These are phyloP conservation scores for Cynaeus angustus DNA, from an alignment of 2,888 invertebrate genomes.

Conservation along the genomic window DNA sequence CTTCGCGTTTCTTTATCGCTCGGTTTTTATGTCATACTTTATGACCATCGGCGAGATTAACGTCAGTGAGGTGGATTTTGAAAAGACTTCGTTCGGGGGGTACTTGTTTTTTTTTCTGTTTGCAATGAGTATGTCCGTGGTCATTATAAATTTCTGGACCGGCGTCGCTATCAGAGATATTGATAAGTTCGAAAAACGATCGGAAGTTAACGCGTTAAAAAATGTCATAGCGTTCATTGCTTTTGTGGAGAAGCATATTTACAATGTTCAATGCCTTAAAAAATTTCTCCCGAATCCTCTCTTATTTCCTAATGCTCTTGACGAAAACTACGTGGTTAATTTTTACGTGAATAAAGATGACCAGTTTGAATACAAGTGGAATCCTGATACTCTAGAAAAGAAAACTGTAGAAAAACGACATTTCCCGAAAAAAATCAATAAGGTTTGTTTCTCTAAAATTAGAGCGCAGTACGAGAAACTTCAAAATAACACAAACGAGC, in stretches of 20 bases:
- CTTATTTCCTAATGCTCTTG: neutral
- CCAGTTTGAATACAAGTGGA: slow-evolving; percentile 2
- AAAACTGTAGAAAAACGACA: neutral
- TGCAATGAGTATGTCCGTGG: slow-evolving; percentile 19
- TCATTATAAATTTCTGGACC: slow-evolving; percentile 21
- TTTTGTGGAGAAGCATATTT: slow-evolving; percentile 10
- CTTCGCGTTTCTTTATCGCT: slow-evolving; percentile 8
- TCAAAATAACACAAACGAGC: neutral
- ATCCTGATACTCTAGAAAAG: neutral
- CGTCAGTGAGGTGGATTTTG: slow-evolving; percentile 5
- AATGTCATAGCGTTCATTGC: slow-evolving; percentile 8
- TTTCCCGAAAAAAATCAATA: slow-evolving; percentile 8
- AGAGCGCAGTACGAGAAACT: neutral
- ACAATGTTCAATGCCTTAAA: neutral
- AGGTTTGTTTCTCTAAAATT: slow-evolving; percentile 6
- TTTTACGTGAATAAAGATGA: slow-evolving; percentile 16
- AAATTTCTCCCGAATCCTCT: neutral
- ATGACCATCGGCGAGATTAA: slow-evolving; percentile 20
- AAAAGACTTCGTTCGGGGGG: neutral
- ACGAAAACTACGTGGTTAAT: neutral
- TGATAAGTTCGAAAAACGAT: slow-evolving; percentile 18
- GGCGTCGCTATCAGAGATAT: slow-evolving; percentile 18
- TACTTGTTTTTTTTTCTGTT: slow-evolving; percentile 16
- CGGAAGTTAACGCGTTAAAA: slow-evolving; percentile 21
- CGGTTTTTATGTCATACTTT: slow-evolving; percentile 9